Percentiles rank a stretch among this genome's conserved stretches.
Conservation (phyloP, 2,113 vertebrate genomes). For the Ictidomys tridecemlineatus region DNA sequence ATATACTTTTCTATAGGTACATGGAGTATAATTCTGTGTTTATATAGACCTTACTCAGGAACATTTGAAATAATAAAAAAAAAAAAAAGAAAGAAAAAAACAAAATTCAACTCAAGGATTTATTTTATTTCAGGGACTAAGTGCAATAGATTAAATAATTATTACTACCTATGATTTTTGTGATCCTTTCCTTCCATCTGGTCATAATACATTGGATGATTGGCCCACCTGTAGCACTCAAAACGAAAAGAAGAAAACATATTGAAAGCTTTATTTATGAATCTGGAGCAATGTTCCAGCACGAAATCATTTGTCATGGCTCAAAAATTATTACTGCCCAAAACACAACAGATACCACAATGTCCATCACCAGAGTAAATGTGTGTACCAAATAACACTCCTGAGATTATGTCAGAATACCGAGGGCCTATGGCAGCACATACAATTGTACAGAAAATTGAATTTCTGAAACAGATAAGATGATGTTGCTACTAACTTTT, state of each 20-base stretch:
- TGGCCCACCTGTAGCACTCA: background rate
- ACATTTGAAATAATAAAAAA: background rate
- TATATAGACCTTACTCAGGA: background rate
- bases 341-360: background rate
- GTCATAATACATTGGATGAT: background rate
- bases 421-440: background rate
- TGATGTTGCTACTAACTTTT: background rate
- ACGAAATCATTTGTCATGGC: background rate
- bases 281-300: background rate
- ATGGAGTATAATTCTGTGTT: background rate
- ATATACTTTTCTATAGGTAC: background rate
- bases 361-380: background rate
- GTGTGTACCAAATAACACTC: background rate
- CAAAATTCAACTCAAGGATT: background rate
- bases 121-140: background rate
- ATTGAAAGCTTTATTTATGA: background rate
- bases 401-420: background rate
- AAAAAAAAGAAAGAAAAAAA: background rate
- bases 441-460: background rate
- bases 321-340: background rate
- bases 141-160: background rate
- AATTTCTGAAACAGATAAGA: conserved; percentile 16
- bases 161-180: background rate
- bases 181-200: background rate
- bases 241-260: background rate